Evolutionary conservation across 2,888 invertebrate species (phyloP), one percentile per base, ranked within the genome.

Genomic region (Cremastobaeus sp.): DNA sequence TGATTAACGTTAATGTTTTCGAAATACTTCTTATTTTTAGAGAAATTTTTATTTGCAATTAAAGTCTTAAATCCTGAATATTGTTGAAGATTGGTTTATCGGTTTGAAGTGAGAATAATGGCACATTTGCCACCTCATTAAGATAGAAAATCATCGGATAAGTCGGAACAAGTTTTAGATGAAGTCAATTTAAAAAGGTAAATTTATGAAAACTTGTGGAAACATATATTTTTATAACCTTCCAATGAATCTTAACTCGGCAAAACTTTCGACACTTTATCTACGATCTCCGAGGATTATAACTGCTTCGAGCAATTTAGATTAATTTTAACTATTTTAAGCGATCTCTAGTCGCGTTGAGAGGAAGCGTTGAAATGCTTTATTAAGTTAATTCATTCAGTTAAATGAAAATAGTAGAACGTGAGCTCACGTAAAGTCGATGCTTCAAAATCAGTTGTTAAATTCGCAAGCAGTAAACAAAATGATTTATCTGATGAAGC

Each of bases 371-470:
- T 76, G 55, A 64, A 60, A 73, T 68, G 80, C 79, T 83, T 83
- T 81, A 83, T 59, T 81, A 78, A 77, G 77, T 78, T 82, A 83
- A 79, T 83, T 83, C 80, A 82, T 82, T 81, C 79, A 77, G 74
- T 77, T 77, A 77, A 78, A 76, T 74, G 76, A 79, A 79, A 60
- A 54, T 65, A 65, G 34, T 66, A 66, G 48, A 18, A 54, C 18
- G 41, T 15, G 28, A 39, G 14, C 20, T 32, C 15, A 21, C 6
- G 30, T n/a, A 60, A 32, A 48, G 28, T 28, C 30, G 30, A 39
- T 43, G 15, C n/a, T 41, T 50, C 21, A 32, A 62, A 50, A 20
- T 12, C 4, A 21, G 21, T 21, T 47, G 30, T 21, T 41, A 37
- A 30, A 37, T 41, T 37, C 12, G 15, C 41, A 37, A 37, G 37